phyloP scores from a whole-genome alignment of 2,888 invertebrate species.

The Mystacides longicornis region DNA sequence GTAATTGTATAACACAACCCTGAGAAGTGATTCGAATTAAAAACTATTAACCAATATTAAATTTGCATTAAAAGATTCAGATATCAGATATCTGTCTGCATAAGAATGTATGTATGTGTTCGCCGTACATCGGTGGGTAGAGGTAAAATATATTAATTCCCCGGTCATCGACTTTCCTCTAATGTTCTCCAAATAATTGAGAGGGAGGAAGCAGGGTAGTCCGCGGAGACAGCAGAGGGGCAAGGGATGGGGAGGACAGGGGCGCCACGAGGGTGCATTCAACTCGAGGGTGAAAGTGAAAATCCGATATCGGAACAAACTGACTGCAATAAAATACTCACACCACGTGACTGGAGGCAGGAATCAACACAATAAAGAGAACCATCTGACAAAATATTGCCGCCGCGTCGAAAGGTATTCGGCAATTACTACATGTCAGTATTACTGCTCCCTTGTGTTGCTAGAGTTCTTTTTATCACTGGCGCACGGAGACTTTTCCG shows the following conservation, averaged over 20 bases:
- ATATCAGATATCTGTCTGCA: too few species aligned
- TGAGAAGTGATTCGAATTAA: too few species aligned
- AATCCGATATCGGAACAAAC: constrained; percentile 29
- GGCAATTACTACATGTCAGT: constrained; percentile 2
- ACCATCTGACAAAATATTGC: not conserved
- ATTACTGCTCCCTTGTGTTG: not conserved
- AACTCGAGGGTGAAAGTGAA: constrained; percentile 46
- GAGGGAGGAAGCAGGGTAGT: not conserved
- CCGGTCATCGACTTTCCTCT: constrained; percentile 7
- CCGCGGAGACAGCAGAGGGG: constrained; percentile 3
- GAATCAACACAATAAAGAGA: not conserved
- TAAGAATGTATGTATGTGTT: not conserved
- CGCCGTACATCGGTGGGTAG: not conserved
- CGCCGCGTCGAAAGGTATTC: not conserved
- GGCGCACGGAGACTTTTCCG: not conserved
- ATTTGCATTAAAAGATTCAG: too few species aligned
- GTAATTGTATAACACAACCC: too few species aligned
- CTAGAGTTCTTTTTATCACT: constrained; percentile 6
- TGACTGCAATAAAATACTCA: constrained; percentile 19
- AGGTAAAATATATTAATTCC: not conserved
- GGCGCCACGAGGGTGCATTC: constrained; percentile 45
- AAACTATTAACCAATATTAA: too few species aligned
- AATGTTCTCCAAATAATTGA: constrained; percentile 5
- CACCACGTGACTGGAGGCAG: constrained; percentile 11
- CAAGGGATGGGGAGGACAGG: constrained; percentile 28